phyloP scores from a whole-genome alignment of 2,113 vertebrate genomes.

The Labeo catla region DNA sequence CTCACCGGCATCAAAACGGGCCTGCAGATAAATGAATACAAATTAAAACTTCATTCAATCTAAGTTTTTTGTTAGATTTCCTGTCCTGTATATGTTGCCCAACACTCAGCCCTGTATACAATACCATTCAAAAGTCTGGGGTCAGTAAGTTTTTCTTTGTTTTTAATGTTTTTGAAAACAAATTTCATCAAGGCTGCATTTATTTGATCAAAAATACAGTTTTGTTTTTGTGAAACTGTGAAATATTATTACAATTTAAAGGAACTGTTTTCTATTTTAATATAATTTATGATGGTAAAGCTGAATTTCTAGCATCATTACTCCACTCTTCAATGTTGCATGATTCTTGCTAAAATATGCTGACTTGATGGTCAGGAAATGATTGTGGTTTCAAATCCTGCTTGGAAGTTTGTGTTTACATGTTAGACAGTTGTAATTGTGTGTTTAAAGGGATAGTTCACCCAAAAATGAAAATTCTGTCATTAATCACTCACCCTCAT shows the following conservation, averaged over 20 bases:
- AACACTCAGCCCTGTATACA: not conserved
- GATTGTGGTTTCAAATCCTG: too few species aligned
- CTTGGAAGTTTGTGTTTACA: too few species aligned
- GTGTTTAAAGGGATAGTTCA: too few species aligned
- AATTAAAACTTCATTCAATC: too few species aligned
- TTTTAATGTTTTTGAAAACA: not conserved
- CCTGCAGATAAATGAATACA: slow-evolving; percentile 70
- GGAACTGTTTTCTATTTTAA: not conserved
- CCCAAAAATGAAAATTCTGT: too few species aligned
- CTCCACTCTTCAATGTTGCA: not conserved
- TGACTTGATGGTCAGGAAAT: too few species aligned
- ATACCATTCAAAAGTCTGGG: not conserved
- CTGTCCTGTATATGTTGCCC: not conserved
- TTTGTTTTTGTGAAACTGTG: not conserved
- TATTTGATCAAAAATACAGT: not conserved
- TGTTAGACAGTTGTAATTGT: too few species aligned
- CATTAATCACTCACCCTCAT: too few species aligned
- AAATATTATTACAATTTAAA: not conserved
- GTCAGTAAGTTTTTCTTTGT: not conserved
- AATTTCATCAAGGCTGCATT: not conserved
- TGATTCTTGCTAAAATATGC: not conserved
- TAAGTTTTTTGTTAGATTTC: not conserved
- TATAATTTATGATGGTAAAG: not conserved
- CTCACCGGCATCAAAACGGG: slow-evolving; percentile 96
- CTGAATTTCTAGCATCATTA: not conserved